These are phyloP conservation scores for Montipora sp. DNA, from an alignment of 64 coral and sea anemone genomes.

Conservation along the genomic window DNA sequence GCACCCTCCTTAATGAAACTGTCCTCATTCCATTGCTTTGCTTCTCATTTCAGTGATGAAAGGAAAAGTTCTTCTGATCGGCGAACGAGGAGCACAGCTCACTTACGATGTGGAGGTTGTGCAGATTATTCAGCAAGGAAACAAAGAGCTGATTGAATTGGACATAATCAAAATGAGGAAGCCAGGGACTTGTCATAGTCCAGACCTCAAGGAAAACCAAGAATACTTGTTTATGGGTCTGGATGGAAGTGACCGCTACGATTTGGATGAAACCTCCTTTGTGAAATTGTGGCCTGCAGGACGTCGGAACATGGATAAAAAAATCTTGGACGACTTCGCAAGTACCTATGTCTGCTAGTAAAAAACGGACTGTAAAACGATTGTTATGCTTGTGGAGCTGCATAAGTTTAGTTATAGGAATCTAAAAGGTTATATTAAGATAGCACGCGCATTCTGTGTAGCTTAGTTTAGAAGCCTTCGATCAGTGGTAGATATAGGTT, in stretches of 20 bases:
- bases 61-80: slow-evolving; percentile 72
- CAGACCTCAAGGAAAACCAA: slow-evolving; percentile 62
- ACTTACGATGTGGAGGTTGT: slow-evolving; percentile 38
- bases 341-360: not conserved
- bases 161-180: slow-evolving; percentile 62
- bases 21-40: not conserved
- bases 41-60: slow-evolving; percentile 66
- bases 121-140: slow-evolving; percentile 67
- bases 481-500: too few species aligned
- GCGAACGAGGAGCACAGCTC: slow-evolving; percentile 38
- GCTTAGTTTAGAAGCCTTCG: too few species aligned
- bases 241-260: slow-evolving; percentile 25
- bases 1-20: too few species aligned
- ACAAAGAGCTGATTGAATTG: not conserved
- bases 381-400: not conserved
- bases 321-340: not conserved
- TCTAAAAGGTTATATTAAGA: too few species aligned
- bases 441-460: too few species aligned
- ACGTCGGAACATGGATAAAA: not conserved
- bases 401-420: too few species aligned
- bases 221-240: slow-evolving; percentile 80
- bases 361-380: not conserved
- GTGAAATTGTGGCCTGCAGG: slow-evolving; percentile 28
- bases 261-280: slow-evolving; percentile 43
- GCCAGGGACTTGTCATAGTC: slow-evolving; percentile 57